Conservation (phyloP, 2,113 vertebrate species). For the Equus quagga region DNA sequence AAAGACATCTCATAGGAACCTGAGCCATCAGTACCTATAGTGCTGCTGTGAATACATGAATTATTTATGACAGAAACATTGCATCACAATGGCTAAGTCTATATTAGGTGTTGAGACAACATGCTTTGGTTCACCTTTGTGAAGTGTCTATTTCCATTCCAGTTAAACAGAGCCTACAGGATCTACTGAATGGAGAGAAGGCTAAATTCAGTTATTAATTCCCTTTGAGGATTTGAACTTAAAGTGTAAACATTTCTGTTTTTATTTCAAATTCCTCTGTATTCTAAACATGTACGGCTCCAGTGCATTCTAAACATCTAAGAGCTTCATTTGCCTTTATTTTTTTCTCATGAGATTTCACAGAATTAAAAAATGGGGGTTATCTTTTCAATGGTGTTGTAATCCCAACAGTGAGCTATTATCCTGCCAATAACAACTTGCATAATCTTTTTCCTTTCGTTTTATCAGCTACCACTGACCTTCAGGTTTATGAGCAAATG, state of each 20-base stretch:
- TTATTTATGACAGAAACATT: background rate
- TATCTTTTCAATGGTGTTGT: background rate
- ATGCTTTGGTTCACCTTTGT: background rate
- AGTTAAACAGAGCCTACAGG: background rate
- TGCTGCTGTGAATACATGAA: background rate
- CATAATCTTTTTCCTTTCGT: background rate
- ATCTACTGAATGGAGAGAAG: background rate
- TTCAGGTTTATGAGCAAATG: background rate
- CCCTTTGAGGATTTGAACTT: background rate
- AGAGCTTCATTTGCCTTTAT: background rate
- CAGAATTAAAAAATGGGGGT: background rate
- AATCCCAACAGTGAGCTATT: background rate
- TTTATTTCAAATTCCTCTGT: background rate
- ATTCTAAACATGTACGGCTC: background rate
- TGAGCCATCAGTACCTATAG: no score
- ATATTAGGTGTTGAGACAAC: background rate
- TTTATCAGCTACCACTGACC: background rate
- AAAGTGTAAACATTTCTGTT: background rate
- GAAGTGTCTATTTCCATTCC: background rate
- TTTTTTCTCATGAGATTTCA: background rate
- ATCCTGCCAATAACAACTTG: background rate
- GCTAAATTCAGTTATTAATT: background rate
- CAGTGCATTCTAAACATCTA: background rate
- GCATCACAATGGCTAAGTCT: background rate
- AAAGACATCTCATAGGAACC: background rate